phyloP scores from a whole-genome alignment of 2,797 vertebrate species.

The Naso thynnoides region DNA sequence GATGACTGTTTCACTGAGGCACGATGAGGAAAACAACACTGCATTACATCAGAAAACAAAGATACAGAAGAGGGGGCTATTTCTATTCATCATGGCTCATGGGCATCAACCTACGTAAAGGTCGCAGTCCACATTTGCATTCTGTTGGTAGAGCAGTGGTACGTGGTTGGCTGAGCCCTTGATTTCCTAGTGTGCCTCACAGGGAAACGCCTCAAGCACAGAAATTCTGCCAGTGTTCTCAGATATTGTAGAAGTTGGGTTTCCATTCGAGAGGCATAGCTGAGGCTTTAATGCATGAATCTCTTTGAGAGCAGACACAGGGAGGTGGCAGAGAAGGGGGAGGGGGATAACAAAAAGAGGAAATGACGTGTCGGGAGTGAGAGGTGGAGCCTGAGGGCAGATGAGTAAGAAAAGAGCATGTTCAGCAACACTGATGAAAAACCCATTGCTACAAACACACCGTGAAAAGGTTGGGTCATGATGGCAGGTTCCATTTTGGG shows the following conservation, averaged over 20 bases:
- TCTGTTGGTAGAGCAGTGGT: neutral
- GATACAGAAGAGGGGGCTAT: neutral
- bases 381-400: conserved; percentile 27
- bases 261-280: conserved; percentile 49
- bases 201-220: conserved; percentile 9
- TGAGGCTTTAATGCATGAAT: conserved; percentile 38
- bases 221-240: conserved; percentile 18
- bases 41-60: neutral
- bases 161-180: neutral
- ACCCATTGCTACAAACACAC: neutral
- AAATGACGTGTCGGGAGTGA: conserved; percentile 3
- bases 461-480: neutral
- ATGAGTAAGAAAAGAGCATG: neutral
- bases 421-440: conserved; percentile 3
- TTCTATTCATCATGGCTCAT: neutral
- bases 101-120: neutral
- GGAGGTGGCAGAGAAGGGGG: conserved; percentile 16
- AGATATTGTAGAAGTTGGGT: conserved; percentile 19
- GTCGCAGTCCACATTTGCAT: neutral
- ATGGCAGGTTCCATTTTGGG: neutral
- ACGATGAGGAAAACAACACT: neutral
- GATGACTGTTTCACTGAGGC: neutral
- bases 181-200: neutral
- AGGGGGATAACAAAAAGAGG: conserved; percentile 10
- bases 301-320: conserved; percentile 45